Evolutionary conservation across 2,113 vertebrate species (phyloP), one percentile per base, ranked within the genome.

Genomic region (Toxotes jaculatrix): DNA sequence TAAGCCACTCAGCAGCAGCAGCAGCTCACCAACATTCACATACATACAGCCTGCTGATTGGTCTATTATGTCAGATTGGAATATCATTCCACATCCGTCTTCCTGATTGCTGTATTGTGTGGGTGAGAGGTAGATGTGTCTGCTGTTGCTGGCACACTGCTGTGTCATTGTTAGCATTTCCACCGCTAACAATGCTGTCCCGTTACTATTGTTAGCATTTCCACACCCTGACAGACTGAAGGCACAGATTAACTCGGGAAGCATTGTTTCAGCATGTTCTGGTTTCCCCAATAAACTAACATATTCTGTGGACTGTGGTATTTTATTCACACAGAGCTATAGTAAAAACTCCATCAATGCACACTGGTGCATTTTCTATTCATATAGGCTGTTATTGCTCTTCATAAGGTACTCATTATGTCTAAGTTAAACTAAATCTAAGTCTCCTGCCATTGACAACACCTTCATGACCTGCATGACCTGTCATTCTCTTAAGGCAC

Each of bases 151-250:
- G 45, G 40, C 40, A 42, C 40, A 42, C 40, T 42, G 7, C 40
- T 42, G 36, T n/a, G 17, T 17, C 42, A 62, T 49, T 85, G 78
- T 77, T 72, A 27, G 45, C 17, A 65, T 71, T 80, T 77, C 47
- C 53, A 51, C 53, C 0, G 0, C 36, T 65, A 65, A 57, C 68
- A 80, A 80, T 73, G 40, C 21, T 23, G 17, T 17, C 42, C 51
- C 40, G 16, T 16, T 59, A n/a, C 38, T 61, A 62, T 49, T 85
- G 78, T 77, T 72, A 27, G 45, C 17, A 60, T 71, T 80, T 77
- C 40, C 53, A 51, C 51, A 62, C 64, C 13, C 83, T 31, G 23
- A 14, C 40, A 31, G 45, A 16, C 32, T 36, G 68, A 19, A 68
- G 57, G n/a, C 36, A 5, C 31, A 0, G 40, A 57, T 68, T 9